A percentile compares a stretch with the other conserved stretches of the same genome.
Evolutionary conservation across 2,113 vertebrate species (phyloP).

Genomic region (Zosterops lateralis): DNA sequence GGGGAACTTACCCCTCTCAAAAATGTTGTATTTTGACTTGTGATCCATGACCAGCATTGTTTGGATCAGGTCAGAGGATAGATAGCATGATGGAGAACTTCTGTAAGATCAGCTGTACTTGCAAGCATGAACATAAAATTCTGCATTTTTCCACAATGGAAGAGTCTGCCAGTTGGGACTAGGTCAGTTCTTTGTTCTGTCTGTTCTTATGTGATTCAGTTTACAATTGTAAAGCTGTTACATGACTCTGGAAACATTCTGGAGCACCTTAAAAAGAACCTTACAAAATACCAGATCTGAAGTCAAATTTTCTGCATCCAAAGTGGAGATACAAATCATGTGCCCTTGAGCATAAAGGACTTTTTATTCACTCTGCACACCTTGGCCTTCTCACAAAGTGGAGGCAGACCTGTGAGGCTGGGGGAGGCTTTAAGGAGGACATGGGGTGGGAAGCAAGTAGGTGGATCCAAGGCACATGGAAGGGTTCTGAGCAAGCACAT

Average conservation of each 20-base stretch:
- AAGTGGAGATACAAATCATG: not conserved
- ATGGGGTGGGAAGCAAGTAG: not conserved
- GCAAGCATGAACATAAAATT: not conserved
- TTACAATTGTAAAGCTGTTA: not conserved
- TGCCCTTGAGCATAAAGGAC: not conserved
- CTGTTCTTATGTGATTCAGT: not conserved
- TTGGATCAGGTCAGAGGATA: not conserved
- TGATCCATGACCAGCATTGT: not conserved
- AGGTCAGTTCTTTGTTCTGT: not conserved
- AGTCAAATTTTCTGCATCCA: not conserved
- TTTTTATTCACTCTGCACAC: not conserved
- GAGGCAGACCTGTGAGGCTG: not conserved
- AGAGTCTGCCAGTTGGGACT: not conserved
- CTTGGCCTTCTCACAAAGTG: not conserved
- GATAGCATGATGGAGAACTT: not conserved
- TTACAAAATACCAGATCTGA: not conserved
- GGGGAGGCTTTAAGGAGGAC: not conserved
- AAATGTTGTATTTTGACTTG: not conserved
- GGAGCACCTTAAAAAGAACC: not conserved
- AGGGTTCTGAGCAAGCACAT: not conserved
- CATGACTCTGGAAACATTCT: not conserved
- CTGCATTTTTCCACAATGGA: not conserved
- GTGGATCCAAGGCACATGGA: not conserved
- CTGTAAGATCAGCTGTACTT: not conserved
- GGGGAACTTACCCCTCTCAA: not conserved